Percentiles rank a stretch among this genome's conserved stretches.
Conservation (phyloP, 2,888 invertebrate genomes). For the Mythimna pallens region DNA sequence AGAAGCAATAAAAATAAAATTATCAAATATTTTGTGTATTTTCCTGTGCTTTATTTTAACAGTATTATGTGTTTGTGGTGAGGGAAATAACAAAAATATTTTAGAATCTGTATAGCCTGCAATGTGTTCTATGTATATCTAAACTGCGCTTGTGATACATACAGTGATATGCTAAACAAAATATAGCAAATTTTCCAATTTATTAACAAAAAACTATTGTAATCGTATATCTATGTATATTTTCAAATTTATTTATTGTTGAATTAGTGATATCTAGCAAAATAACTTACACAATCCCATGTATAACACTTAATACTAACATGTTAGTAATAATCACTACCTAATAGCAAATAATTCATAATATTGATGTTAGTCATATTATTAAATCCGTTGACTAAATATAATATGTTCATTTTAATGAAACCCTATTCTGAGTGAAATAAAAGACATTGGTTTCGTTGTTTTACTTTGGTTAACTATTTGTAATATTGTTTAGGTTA, state of each 20-base stretch:
- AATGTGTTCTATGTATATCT: slow-evolving; percentile 49
- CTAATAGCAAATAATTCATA: slow-evolving; percentile 58
- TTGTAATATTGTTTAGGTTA: slow-evolving; percentile 84
- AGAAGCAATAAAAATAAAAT: slow-evolving; percentile 80
- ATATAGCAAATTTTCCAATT: slow-evolving; percentile 55
- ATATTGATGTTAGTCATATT: slow-evolving; percentile 61
- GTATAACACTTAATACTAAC: slow-evolving; percentile 57
- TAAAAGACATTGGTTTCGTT: slow-evolving; percentile 86
- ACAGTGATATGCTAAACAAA: slow-evolving; percentile 61
- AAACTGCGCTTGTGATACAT: slow-evolving; percentile 65
- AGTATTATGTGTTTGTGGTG: slow-evolving; percentile 66
- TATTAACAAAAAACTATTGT: slow-evolving; percentile 50
- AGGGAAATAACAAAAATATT: slow-evolving; percentile 60
- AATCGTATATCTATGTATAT: slow-evolving; percentile 52
- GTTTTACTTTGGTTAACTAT: slow-evolving; percentile 84
- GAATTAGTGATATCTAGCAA: slow-evolving; percentile 54
- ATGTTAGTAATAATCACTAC: slow-evolving; percentile 55
- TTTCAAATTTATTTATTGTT: slow-evolving; percentile 48
- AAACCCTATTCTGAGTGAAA: slow-evolving; percentile 69
- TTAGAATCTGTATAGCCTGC: slow-evolving; percentile 49
- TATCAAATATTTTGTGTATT: slow-evolving; percentile 67
- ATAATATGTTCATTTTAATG: slow-evolving; percentile 58
- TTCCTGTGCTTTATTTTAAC: slow-evolving; percentile 65
- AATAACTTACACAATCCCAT: slow-evolving; percentile 48
- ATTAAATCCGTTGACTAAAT: slow-evolving; percentile 61